phyloP scores from a whole-genome alignment of 2,797 vertebrate species.

The Momotus momota region DNA sequence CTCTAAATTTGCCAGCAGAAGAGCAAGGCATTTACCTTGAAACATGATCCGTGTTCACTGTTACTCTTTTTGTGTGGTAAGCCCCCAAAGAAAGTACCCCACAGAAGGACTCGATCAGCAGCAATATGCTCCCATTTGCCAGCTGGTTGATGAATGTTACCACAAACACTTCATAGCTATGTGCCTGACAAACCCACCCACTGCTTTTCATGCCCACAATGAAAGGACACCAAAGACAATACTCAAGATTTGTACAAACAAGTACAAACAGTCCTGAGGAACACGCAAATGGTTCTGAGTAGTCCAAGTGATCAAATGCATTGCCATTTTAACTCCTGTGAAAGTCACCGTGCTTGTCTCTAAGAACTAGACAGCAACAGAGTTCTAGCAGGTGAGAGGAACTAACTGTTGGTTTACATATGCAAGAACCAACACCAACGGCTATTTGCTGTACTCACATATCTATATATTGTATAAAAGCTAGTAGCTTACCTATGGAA shows the following conservation, averaged over 20 bases:
- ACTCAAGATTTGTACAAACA: background rate
- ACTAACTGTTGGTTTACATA: background rate
- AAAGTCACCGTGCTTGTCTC: accelerated
- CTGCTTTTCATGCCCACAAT: background rate
- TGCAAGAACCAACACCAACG: background rate
- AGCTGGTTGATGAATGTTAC: background rate
- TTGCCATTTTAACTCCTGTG: background rate
- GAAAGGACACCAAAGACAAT: background rate
- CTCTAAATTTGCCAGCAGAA: background rate
- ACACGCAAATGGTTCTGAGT: background rate
- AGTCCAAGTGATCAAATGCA: background rate
- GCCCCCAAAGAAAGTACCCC: background rate
- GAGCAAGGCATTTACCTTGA: constrained; percentile 8
- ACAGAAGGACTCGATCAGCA: background rate
- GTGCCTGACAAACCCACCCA: background rate
- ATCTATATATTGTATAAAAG: background rate
- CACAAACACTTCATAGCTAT: background rate
- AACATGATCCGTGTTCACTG: background rate
- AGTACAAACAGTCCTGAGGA: background rate
- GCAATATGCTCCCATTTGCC: background rate
- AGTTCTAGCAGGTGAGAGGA: background rate
- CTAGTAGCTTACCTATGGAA: background rate
- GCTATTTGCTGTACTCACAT: background rate
- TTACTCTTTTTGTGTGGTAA: background rate
- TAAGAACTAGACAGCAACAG: background rate